Percentiles rank a stretch among this genome's conserved stretches.
Conservation (phyloP, 2,113 vertebrate species). For the Centrocercus urophasianus region DNA sequence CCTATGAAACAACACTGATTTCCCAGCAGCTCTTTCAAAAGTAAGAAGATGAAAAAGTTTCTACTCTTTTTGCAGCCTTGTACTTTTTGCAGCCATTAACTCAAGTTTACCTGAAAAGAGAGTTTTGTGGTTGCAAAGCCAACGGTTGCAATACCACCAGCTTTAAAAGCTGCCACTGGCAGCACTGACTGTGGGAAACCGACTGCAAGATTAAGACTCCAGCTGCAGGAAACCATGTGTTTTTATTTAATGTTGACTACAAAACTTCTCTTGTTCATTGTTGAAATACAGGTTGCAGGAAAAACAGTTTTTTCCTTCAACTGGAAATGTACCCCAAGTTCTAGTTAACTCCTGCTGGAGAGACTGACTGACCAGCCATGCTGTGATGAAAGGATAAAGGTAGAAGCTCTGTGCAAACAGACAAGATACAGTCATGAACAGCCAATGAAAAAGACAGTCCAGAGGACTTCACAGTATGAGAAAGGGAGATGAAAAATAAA, state of each 20-base stretch:
- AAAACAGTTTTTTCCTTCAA: not conserved
- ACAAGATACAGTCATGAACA: not conserved
- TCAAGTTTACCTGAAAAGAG: not conserved
- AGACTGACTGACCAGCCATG: not conserved
- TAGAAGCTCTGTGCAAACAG: not conserved
- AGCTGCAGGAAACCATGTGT: constrained; percentile 3
- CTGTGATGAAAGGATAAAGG: not conserved
- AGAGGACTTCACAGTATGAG: not conserved
- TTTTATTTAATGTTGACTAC: constrained; percentile 16
- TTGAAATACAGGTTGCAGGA: not conserved
- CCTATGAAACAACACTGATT: not conserved
- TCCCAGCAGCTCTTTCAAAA: not conserved
- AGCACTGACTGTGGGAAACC: not conserved
- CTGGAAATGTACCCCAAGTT: not conserved
- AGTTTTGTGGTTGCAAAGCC: not conserved
- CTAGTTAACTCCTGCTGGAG: not conserved
- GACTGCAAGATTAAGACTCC: not conserved
- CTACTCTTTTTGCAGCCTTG: not conserved
- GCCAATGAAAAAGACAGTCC: not conserved
- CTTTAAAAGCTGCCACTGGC: not conserved
- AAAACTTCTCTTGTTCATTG: not conserved
- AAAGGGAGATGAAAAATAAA: not conserved
- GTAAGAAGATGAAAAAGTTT: not conserved
- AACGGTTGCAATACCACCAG: not conserved
- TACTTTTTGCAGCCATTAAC: not conserved